These are phyloP conservation scores for Phytoseiulus persimilis DNA, from an alignment of 2,888 invertebrate species.

Conservation along the genomic window DNA sequence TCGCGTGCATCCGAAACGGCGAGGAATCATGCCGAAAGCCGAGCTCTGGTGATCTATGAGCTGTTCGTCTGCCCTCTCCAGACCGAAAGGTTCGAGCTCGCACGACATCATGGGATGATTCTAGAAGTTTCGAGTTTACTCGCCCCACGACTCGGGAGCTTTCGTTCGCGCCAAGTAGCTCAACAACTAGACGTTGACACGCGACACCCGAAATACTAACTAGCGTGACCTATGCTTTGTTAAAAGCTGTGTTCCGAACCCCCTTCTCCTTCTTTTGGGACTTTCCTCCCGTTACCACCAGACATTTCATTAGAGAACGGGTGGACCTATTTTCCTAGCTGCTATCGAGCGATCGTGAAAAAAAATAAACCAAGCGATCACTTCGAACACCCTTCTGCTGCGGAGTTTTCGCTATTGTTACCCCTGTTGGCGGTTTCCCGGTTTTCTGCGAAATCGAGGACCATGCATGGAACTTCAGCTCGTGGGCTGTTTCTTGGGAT, in stretches of 20 bases:
- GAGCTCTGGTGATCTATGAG: not conserved
- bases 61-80: not conserved
- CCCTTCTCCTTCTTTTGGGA: not conserved
- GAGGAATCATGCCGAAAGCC: not conserved
- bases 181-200: not conserved
- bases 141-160: not conserved
- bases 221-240: not conserved
- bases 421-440: too few species aligned
- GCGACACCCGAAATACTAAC: not conserved
- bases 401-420: too few species aligned
- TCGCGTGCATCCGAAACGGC: not conserved
- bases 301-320: not conserved
- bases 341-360: too few species aligned
- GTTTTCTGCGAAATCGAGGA: too few species aligned
- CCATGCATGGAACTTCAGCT: too few species aligned
- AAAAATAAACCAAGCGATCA: too few species aligned
- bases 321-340: too few species aligned
- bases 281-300: not conserved
- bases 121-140: not conserved
- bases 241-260: not conserved
- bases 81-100: not conserved
- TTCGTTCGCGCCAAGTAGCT: not conserved
- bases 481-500: too few species aligned
- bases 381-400: too few species aligned
- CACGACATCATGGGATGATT: not conserved